Conservation (phyloP, 2,113 vertebrate species). For the Myotis brandtii region DNA sequence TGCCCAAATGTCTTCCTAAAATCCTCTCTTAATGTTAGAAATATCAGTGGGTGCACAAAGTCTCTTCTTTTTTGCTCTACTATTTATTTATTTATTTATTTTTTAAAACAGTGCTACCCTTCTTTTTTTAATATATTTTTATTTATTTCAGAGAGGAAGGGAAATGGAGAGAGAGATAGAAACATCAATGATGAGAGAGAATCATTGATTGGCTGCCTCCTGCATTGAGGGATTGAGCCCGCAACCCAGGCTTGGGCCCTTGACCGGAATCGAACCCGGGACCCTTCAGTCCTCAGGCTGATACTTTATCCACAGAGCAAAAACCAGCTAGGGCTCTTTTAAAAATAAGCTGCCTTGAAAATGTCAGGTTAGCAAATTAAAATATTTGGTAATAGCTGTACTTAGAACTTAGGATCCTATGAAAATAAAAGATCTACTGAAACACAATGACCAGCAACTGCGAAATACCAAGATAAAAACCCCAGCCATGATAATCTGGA, state of each 20-base stretch:
- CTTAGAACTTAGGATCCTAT: not conserved
- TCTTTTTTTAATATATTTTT: too few relatives aligned
- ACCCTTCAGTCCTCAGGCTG: too few relatives aligned
- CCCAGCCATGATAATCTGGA: not conserved
- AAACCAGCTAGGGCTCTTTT: not conserved
- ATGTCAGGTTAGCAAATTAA: conserved; percentile 29
- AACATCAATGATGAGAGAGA: too few relatives aligned
- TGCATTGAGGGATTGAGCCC: too few relatives aligned
- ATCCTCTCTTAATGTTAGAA: conserved; percentile 20
- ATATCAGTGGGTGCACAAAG: not conserved
- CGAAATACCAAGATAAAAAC: not conserved
- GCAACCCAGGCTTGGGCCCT: too few relatives aligned
- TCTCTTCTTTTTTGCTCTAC: not conserved
- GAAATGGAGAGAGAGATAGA: too few relatives aligned
- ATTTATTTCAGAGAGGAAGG: too few relatives aligned
- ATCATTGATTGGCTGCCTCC: too few relatives aligned
- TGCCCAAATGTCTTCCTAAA: conserved; percentile 29
- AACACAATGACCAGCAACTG: not conserved
- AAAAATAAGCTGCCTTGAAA: conserved; percentile 40
- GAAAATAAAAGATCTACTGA: not conserved
- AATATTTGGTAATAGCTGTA: conserved; percentile 28
- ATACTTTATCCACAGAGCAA: too few relatives aligned
- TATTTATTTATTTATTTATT: too few relatives aligned
- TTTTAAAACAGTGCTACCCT: too few relatives aligned
- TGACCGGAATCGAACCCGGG: too few relatives aligned